Conservation (phyloP, 2,113 vertebrate species). For the Siniperca chuatsi region DNA sequence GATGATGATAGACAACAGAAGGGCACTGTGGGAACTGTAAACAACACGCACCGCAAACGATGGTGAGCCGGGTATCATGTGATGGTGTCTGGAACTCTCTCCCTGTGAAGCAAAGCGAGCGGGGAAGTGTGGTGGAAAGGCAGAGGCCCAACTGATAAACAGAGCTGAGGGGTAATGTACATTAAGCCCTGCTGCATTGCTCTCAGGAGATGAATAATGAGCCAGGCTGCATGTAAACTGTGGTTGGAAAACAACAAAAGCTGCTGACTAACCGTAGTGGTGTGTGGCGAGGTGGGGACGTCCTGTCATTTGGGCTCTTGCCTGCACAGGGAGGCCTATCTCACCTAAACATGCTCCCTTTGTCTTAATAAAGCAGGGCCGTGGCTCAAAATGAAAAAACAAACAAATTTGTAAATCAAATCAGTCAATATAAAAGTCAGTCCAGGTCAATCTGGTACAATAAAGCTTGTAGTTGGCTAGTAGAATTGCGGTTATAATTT, state of each 20-base stretch:
- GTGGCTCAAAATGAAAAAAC: conserved; percentile 3
- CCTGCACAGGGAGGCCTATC: conserved; percentile 55
- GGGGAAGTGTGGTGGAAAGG: conserved; percentile 67
- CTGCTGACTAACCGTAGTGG: conserved; percentile 79
- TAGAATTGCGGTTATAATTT: not conserved
- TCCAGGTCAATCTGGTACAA: not conserved
- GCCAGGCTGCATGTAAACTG: conserved; percentile 78
- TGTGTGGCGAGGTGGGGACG: conserved; percentile 65
- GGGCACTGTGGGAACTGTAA: conserved; percentile 73
- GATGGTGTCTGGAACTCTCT: conserved; percentile 66
- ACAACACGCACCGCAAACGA: conserved; percentile 66
- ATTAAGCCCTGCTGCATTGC: conserved; percentile 61
- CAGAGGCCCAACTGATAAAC: conserved; percentile 80
- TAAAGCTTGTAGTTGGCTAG: not conserved
- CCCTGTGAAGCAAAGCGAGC: conserved; percentile 58
- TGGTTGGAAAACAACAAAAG: conserved; percentile 82
- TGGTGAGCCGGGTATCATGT: conserved; percentile 63
- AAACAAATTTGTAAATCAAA: not conserved
- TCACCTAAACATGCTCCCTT: conserved; percentile 70
- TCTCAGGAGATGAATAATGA: conserved; percentile 79
- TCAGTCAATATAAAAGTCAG: not conserved
- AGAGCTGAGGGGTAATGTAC: conserved; percentile 64
- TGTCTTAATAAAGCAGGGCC: conserved; percentile 44
- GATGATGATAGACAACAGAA: conserved; percentile 65
- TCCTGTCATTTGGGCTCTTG: conserved; percentile 63